Evolutionary conservation across 53 echinoderm and acorn worm species (phyloP).

Genomic region (Henricia sp.): DNA sequence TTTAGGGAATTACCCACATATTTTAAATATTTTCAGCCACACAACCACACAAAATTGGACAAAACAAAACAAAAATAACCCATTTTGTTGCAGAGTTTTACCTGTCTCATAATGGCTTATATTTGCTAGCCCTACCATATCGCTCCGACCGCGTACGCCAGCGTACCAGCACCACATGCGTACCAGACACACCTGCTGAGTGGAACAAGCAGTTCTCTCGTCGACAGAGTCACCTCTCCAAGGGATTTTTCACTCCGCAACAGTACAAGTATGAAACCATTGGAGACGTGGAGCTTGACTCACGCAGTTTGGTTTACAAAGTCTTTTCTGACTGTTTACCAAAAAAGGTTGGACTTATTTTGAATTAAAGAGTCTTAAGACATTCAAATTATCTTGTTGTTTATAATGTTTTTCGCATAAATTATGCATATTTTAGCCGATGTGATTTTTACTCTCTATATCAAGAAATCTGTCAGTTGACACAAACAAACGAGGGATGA

Average conservation of each 20-base stretch:
- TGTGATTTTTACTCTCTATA: no score
- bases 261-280: constrained; percentile 77
- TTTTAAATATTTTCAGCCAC: neutral
- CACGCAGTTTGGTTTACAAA: constrained; percentile 75
- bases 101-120: no score
- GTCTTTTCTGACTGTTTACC: constrained; percentile 71
- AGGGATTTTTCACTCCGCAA: constrained; percentile 86
- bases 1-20: no score
- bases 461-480: no score
- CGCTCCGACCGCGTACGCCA: constrained; percentile 61
- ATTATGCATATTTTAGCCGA: no score
- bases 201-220: constrained; percentile 73
- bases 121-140: constrained; percentile 67
- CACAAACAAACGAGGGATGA: no score
- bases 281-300: constrained; percentile 79
- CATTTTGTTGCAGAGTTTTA: no score
- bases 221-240: constrained; percentile 70
- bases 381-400: no score
- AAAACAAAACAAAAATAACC: no score
- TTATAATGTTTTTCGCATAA: no score
- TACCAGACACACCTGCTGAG: constrained; percentile 47
- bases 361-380: no score
- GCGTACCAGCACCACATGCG: constrained; percentile 74
- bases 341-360: constrained; percentile 65
- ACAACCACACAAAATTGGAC: no score